A percentile compares a stretch with the other conserved stretches of the same genome.
Evolutionary conservation across 2,797 vertebrate species (phyloP).

Genomic region (Lemur catta): DNA sequence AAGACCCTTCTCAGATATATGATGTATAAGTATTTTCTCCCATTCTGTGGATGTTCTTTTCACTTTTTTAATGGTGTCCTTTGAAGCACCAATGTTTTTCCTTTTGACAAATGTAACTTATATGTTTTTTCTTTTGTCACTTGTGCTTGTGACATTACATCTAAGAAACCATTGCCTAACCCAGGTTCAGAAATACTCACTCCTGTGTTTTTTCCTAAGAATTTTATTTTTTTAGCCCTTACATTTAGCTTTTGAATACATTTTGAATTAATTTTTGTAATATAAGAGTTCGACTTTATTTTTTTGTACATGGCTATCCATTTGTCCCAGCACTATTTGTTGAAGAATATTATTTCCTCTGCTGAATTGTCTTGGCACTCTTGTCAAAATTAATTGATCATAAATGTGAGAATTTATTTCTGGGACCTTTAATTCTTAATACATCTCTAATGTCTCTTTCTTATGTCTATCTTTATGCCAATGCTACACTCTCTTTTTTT

Average conservation of each 20-base stretch:
- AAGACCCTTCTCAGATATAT: background rate
- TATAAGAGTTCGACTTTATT: background rate
- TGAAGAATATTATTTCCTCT: background rate
- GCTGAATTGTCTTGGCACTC: background rate
- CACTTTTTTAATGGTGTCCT: background rate
- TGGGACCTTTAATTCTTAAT: background rate
- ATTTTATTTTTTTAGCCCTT: background rate
- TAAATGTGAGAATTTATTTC: background rate
- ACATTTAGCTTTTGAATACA: background rate
- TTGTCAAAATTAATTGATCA: background rate
- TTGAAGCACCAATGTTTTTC: background rate
- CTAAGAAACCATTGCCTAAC: background rate
- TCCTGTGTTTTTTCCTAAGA: background rate
- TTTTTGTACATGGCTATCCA: background rate
- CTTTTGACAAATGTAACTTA: background rate
- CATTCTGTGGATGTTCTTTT: background rate
- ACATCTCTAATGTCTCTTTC: background rate
- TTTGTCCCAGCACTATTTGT: background rate
- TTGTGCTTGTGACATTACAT: background rate
- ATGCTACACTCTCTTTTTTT: background rate
- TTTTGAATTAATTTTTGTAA: background rate
- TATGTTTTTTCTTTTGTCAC: background rate
- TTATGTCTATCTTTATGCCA: background rate
- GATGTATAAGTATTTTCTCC: background rate
- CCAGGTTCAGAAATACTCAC: background rate